Base-by-base conservation (phyloP, 2,797 vertebrate species). In the Denticeps clupeoides region DNA sequence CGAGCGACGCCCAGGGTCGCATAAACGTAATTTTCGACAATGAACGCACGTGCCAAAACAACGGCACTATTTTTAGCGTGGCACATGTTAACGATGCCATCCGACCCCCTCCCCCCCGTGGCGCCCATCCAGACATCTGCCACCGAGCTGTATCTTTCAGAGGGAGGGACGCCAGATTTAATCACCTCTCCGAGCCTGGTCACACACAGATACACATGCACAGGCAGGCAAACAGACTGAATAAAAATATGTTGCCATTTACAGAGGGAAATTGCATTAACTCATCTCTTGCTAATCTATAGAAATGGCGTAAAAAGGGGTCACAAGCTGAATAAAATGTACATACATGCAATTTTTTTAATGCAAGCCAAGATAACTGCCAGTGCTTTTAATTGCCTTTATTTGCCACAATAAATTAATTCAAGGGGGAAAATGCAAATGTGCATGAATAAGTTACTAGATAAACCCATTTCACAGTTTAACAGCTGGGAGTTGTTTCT, bases 401-500 rank as follows among this genome's bases (percentile, higher is more conserved):
- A 76, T 72, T 65, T 68, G 60, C 52, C 38, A 42, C 53, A 47
- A 77, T 73, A 67, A 71, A 76, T 80, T 73, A 71, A 68, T 31
- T 61, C 58, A 16, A 45, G 51, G 45, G 27, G 35, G 47, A 16
- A 44, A 67, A 69, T 70, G 67, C 58, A 82, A 82, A 81, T 76
- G 63, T 60, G 55, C 66, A 71, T 70, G 61, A 78, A 82, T 77
- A 82, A 79, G 73, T 77, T 76, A 72, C 65, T 72, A 49, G 47
- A 72, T 53, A 75, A 78, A 75, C 64, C 69, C 45, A 71, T 79
- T 86, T 84, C 67, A 69, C 62, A 68, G 60, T 49, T 71, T 81
- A 87, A 79, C 80, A 88, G 74, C 82, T 85, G 80, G 75, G 68
- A 80, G 68, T 64, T 78, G 70, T 82, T 71, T 86, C 78, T 77